These are phyloP conservation scores for Lacerta bilineata DNA, from an alignment of 2,797 vertebrate genomes.

Conservation along the genomic window DNA sequence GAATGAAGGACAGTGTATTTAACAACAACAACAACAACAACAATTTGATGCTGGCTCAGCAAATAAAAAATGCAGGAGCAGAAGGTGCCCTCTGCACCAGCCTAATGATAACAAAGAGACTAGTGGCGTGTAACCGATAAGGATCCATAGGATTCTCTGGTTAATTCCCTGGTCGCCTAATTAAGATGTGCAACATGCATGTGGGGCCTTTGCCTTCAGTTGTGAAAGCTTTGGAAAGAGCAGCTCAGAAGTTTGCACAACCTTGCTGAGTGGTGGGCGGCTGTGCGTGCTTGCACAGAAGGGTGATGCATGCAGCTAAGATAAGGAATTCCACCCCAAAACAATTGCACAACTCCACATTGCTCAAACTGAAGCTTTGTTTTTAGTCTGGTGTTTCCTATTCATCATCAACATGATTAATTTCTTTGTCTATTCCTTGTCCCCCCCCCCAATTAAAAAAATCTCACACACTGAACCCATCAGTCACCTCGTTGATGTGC, in stretches of 20 bases:
- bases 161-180: neutral
- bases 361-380: constrained; percentile 54
- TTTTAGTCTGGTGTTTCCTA: neutral
- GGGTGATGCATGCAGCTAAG: neutral
- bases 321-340: constrained; percentile 46
- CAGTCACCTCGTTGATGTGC: neutral
- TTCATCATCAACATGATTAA: neutral
- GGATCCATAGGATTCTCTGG: neutral
- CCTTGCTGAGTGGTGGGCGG: constrained; percentile 34
- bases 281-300: constrained; percentile 49
- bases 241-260: constrained; percentile 70
- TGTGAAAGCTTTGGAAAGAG: constrained; percentile 55
- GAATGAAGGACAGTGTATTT: too few relatives aligned
- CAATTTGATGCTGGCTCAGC: neutral
- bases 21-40: too few relatives aligned
- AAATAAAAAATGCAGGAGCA: neutral
- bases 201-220: neutral
- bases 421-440: neutral
- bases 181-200: neutral
- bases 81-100: neutral
- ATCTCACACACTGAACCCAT: neutral
- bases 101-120: neutral
- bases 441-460: neutral
- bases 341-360: constrained; percentile 65
- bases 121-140: neutral